phyloP scores from a whole-genome alignment of 2,888 invertebrate genomes.

The Esperia sulphurella region DNA sequence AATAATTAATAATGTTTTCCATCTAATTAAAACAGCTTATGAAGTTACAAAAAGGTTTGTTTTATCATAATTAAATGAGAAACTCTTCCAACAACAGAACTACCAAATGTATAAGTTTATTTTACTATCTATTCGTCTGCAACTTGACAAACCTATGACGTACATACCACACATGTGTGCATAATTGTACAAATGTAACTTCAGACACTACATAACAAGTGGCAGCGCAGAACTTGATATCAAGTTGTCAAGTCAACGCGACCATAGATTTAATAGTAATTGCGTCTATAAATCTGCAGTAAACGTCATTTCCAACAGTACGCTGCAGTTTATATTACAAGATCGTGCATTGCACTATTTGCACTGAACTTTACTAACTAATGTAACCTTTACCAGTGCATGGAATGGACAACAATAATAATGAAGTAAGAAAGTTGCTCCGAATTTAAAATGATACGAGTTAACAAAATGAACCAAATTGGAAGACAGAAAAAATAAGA shows the following conservation, averaged over 20 bases:
- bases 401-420: not conserved
- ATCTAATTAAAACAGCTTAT: too few relatives aligned
- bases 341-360: not conserved
- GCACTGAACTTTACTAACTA: not conserved
- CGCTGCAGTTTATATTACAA: not conserved
- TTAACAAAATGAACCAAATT: too few relatives aligned
- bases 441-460: too few relatives aligned
- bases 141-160: not conserved
- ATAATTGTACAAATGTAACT: not conserved
- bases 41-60: too few relatives aligned
- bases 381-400: not conserved
- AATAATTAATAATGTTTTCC: too few relatives aligned
- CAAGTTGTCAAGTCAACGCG: slow-evolving; percentile 58
- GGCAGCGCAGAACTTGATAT: slow-evolving; percentile 34
- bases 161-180: not conserved
- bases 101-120: too few relatives aligned
- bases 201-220: not conserved
- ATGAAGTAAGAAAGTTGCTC: too few relatives aligned
- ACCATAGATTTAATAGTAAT: slow-evolving; percentile 14
- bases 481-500: too few relatives aligned
- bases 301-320: slow-evolving; percentile 49
- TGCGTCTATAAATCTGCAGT: slow-evolving; percentile 52
- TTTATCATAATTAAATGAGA: too few relatives aligned
- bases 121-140: too few relatives aligned
- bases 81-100: too few relatives aligned